Evolutionary conservation across 2,113 vertebrate species (phyloP).

Genomic region (Naja naja): DNA sequence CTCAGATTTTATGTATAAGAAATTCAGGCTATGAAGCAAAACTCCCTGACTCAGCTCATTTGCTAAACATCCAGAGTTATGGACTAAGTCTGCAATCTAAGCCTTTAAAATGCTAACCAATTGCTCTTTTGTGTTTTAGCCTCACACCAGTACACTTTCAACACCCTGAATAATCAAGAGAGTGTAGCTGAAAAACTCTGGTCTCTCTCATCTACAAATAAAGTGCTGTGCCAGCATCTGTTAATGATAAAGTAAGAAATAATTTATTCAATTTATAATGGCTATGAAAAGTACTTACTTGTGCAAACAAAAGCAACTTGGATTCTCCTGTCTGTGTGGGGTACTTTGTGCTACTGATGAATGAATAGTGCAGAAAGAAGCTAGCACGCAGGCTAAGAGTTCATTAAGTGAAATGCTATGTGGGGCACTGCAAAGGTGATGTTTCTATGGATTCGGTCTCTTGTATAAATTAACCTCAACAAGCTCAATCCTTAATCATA

Average conservation of each 20-base stretch:
- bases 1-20: background rate
- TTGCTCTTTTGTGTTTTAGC: background rate
- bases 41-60: background rate
- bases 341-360: background rate
- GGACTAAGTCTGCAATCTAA: background rate
- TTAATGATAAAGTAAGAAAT: background rate
- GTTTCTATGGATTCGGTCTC: background rate
- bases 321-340: background rate
- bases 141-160: background rate
- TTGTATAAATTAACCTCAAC: background rate
- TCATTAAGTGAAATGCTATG: background rate
- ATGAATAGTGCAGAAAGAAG: background rate
- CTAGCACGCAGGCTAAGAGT: background rate
- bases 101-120: background rate
- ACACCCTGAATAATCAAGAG: background rate
- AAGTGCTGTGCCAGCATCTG: background rate
- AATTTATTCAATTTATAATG: background rate
- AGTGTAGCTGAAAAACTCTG: background rate
- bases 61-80: background rate
- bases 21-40: background rate
- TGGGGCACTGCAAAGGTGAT: background rate
- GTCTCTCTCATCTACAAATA: background rate
- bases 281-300: background rate
- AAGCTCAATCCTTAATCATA: background rate
- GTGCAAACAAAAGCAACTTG: background rate